Conservation (phyloP, 2,113 vertebrate species). For the Abramis brama region DNA sequence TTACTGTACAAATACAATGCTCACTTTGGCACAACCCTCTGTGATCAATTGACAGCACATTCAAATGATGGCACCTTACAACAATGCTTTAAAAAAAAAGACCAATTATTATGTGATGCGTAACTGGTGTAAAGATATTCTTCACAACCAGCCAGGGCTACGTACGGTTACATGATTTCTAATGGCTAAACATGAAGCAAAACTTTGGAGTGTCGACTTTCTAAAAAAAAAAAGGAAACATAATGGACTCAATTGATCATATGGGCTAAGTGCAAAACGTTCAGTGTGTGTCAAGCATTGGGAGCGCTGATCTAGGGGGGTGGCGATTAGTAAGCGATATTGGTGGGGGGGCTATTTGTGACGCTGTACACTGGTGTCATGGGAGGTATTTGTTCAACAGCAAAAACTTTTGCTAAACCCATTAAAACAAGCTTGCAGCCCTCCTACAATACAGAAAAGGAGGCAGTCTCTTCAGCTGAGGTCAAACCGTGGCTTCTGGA, state of each 20-base stretch:
- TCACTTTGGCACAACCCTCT: constrained; percentile 44
- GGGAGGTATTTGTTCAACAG: constrained; percentile 59
- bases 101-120: background rate
- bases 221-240: background rate
- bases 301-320: background rate
- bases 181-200: background rate
- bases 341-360: constrained; percentile 3
- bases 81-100: constrained; percentile 12
- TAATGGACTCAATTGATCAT: constrained; percentile 23
- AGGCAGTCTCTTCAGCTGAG: constrained; percentile 59
- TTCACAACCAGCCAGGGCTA: background rate
- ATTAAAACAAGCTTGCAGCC: constrained; percentile 49
- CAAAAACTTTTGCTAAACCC: constrained; percentile 45
- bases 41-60: constrained; percentile 41
- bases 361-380: constrained; percentile 53
- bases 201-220: background rate
- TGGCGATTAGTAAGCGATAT: background rate
- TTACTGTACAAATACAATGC: constrained; percentile 34
- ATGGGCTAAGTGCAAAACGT: constrained; percentile 7
- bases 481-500: constrained; percentile 55
- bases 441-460: constrained; percentile 47
- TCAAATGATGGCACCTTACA: constrained; percentile 13
- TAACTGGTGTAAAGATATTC: constrained; percentile 8
- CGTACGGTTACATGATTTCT: background rate
- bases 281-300: background rate